Percentiles rank a stretch among this genome's conserved stretches.
phyloP scores from a whole-genome alignment of 2,113 vertebrate species.

The Elephas maximus region DNA sequence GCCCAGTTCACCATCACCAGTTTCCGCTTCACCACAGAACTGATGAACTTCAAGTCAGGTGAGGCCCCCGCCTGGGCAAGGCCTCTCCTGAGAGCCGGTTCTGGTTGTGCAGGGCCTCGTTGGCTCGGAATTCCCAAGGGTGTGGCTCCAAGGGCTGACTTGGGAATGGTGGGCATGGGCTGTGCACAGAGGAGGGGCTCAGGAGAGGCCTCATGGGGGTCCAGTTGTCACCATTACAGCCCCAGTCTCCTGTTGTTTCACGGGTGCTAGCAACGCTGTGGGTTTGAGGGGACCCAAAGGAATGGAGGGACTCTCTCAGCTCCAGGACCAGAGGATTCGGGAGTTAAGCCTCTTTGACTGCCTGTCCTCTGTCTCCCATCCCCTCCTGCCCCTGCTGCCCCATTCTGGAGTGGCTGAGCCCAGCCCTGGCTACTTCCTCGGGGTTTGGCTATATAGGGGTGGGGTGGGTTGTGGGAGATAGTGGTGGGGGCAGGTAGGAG shows the following conservation, averaged over 20 bases:
- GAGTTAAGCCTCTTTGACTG: not conserved
- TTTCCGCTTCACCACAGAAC: constrained; percentile 95
- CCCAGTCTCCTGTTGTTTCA: not conserved
- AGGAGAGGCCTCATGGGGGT: accelerated
- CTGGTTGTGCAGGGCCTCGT: no score
- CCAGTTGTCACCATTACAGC: not conserved
- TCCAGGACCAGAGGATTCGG: not conserved
- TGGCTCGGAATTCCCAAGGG: not conserved
- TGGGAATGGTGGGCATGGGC: not conserved
- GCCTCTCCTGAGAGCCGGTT: not conserved
- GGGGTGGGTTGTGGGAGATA: not conserved
- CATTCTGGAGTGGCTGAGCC: not conserved
- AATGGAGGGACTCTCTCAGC: not conserved
- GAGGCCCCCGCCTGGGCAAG: constrained; percentile 34
- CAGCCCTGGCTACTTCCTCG: not conserved
- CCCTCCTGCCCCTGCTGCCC: not conserved
- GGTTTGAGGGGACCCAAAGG: not conserved
- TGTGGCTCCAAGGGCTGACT: not conserved
- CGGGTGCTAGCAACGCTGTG: accelerated
- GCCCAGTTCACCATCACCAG: constrained; percentile 98
- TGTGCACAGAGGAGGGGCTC: accelerated
- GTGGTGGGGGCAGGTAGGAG: not conserved
- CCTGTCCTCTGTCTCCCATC: not conserved
- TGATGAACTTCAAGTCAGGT: constrained; percentile 98
- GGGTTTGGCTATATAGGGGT: accelerated